Evolutionary conservation across 1,140 invertebrate species (phyloP).

Genomic region (Hylaeus anthracinus): DNA sequence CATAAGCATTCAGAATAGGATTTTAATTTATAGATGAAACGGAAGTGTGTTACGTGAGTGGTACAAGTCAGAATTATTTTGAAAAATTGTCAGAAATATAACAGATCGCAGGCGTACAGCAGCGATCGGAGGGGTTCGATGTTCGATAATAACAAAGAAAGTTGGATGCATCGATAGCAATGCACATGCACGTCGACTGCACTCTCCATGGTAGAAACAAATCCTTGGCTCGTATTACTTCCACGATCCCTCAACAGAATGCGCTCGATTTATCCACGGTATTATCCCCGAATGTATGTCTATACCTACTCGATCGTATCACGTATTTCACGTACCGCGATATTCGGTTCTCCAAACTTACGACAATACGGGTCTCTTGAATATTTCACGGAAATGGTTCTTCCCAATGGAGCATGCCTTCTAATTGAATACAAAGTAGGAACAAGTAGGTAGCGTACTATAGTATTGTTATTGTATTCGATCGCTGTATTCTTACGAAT

Average conservation of each 20-base stretch:
- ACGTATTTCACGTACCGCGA: neutral
- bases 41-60: too few relatives aligned
- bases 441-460: neutral
- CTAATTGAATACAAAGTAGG: slow-evolving; percentile 15
- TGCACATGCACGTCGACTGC: slow-evolving; percentile 9
- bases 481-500: too few relatives aligned
- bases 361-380: slow-evolving; percentile 1
- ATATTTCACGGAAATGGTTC: slow-evolving; percentile 12
- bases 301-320: slow-evolving; percentile 1
- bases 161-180: slow-evolving; percentile 22
- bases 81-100: neutral
- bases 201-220: slow-evolving; percentile 15
- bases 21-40: too few relatives aligned
- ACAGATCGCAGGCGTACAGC: neutral
- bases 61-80: too few relatives aligned
- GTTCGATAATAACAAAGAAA: slow-evolving; percentile 12
- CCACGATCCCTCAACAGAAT: slow-evolving; percentile 12
- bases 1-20: too few relatives aligned
- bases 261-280: slow-evolving; percentile 17
- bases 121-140: neutral
- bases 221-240: slow-evolving; percentile 32
- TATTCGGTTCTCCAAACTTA: neutral
- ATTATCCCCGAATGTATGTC: neutral
- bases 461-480: neutral
- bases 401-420: neutral